Evolutionary conservation across 2,888 invertebrate genomes (phyloP).

Genomic region (Cenopis cana): DNA sequence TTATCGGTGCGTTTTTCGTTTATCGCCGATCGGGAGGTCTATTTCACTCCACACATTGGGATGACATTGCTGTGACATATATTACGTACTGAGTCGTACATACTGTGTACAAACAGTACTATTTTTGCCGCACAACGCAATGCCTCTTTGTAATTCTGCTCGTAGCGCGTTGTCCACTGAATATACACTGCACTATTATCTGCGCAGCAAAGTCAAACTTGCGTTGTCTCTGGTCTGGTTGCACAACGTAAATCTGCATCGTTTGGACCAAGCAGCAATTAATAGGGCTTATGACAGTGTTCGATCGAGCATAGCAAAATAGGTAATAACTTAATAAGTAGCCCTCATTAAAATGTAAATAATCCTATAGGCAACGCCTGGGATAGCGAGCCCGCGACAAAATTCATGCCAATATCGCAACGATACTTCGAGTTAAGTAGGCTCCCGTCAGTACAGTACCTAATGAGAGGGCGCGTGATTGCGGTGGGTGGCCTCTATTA

Average conservation of each 20-base stretch:
- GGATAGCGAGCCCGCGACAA: neutral
- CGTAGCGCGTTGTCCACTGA: neutral
- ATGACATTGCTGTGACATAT: neutral
- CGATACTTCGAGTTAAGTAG: neutral
- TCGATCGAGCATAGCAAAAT: neutral
- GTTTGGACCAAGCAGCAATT: neutral
- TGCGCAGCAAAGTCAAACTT: too few relatives aligned
- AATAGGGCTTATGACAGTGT: neutral
- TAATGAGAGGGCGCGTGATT: conserved; percentile 26
- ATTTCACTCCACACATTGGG: neutral
- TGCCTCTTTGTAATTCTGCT: neutral
- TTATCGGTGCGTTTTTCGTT: conserved; percentile 4
- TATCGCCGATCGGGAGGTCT: neutral
- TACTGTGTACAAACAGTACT: neutral
- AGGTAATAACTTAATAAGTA: too few relatives aligned
- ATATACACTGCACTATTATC: neutral
- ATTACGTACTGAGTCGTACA: neutral
- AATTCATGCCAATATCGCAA: neutral
- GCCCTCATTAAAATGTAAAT: too few relatives aligned
- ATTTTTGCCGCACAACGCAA: neutral
- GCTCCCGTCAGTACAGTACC: neutral
- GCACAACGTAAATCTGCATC: too few relatives aligned
- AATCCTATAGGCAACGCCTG: too few relatives aligned
- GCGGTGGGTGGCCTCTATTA: conserved; percentile 27
- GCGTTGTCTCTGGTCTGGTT: too few relatives aligned